phyloP scores from a whole-genome alignment of 2,888 invertebrate species.

The Scaptomyza caliginosa region DNA sequence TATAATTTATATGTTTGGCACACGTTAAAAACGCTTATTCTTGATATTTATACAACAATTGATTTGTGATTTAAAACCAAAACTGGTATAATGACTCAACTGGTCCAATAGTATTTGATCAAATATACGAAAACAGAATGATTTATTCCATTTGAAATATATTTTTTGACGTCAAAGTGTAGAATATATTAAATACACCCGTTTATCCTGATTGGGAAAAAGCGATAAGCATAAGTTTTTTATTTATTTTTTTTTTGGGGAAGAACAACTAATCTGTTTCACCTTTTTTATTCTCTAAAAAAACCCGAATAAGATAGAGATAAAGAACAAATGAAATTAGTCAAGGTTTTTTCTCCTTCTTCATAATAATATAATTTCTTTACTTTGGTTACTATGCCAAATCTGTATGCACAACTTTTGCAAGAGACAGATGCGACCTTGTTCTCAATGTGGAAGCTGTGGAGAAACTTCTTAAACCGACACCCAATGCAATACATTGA shows the following conservation, averaged over 20 bases:
- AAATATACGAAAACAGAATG: background rate
- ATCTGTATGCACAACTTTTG: constrained; percentile 20
- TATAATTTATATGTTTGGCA: constrained; percentile 4
- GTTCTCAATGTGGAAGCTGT: constrained; percentile 38
- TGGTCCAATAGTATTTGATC: constrained; percentile 10
- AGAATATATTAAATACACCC: too few relatives aligned
- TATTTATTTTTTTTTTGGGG: background rate
- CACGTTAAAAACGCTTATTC: background rate
- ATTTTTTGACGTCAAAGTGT: background rate
- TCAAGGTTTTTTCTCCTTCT: too few relatives aligned
- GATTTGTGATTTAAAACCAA: constrained; percentile 3
- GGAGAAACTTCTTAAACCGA: constrained; percentile 36
- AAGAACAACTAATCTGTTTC: background rate
- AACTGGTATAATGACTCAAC: background rate
- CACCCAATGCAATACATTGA: constrained; percentile 21
- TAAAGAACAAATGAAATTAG: too few relatives aligned
- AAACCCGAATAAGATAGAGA: too few relatives aligned
- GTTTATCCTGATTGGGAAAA: background rate
- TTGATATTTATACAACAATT: constrained; percentile 4
- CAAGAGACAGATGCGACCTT: constrained; percentile 40
- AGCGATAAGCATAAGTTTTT: too few relatives aligned
- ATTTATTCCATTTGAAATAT: background rate
- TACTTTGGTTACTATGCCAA: too few relatives aligned
- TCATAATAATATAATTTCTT: too few relatives aligned
- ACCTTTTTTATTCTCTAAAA: too few relatives aligned